Conservation (phyloP, 2,113 vertebrate genomes). For the Casuarius casuarius region DNA sequence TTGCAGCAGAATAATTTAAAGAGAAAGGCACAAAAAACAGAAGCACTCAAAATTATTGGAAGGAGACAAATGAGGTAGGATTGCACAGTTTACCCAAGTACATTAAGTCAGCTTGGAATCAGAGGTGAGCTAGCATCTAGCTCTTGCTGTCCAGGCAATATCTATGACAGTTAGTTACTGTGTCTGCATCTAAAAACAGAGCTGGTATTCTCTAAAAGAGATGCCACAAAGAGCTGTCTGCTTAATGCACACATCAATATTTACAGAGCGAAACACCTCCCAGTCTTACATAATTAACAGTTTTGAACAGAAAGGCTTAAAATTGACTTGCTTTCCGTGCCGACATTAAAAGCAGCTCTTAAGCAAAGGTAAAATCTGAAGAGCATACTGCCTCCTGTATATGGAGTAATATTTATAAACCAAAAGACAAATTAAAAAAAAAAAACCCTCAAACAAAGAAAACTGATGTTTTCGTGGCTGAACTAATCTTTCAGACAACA, state of each 20-base stretch:
- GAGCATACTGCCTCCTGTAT: background rate
- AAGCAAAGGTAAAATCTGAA: background rate
- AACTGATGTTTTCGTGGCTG: background rate
- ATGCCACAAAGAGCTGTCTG: background rate
- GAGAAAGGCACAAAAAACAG: background rate
- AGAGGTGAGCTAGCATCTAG: background rate
- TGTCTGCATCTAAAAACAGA: background rate
- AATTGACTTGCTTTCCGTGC: background rate
- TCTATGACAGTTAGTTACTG: background rate
- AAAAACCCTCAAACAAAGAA: background rate
- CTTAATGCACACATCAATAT: conserved; percentile 4
- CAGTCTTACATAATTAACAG: background rate
- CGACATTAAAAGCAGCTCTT: background rate
- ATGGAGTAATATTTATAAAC: background rate
- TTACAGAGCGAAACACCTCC: conserved; percentile 9
- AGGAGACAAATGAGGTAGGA: background rate
- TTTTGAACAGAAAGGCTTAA: background rate
- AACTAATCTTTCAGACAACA: background rate
- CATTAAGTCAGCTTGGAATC: background rate
- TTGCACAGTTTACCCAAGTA: background rate
- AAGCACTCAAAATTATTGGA: background rate
- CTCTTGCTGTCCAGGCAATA: background rate
- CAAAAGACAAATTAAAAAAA: background rate
- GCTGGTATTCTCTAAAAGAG: background rate
- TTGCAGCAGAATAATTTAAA: background rate